These are phyloP conservation scores for Amphipoea oculea DNA, from an alignment of 2,888 invertebrate species.

Conservation along the genomic window DNA sequence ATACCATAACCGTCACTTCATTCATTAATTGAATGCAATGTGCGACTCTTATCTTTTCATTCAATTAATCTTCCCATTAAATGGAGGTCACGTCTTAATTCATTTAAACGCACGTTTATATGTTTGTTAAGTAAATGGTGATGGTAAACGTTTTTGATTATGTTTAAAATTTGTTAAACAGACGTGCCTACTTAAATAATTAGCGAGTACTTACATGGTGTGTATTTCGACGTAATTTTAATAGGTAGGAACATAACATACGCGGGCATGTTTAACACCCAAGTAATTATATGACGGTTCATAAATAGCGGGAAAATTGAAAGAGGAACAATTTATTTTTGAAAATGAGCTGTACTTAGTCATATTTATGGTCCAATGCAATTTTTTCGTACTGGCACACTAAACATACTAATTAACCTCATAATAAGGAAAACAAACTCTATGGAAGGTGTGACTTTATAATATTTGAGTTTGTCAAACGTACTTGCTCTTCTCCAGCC, in stretches of 20 bases:
- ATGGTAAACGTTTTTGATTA: constrained; percentile 52
- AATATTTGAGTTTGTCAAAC: constrained; percentile 46
- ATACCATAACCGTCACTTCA: constrained; percentile 62
- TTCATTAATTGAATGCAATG: constrained; percentile 74
- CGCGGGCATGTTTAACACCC: constrained; percentile 9
- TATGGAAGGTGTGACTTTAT: constrained; percentile 40
- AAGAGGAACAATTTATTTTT: constrained; percentile 1
- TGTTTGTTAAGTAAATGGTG: constrained; percentile 55
- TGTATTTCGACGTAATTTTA: constrained; percentile 43
- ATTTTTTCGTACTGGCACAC: constrained; percentile 21
- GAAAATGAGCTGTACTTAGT: neutral
- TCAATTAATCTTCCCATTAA: constrained; percentile 76
- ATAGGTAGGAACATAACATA: constrained; percentile 27
- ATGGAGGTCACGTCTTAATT: constrained; percentile 70
- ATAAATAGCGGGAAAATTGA: neutral
- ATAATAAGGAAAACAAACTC: constrained; percentile 25
- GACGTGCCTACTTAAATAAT: constrained; percentile 47
- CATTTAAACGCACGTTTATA: constrained; percentile 62
- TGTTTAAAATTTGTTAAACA: constrained; percentile 59
- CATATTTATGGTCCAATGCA: neutral
- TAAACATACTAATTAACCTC: constrained; percentile 5
- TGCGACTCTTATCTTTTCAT: constrained; percentile 72
- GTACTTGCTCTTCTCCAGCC: neutral
- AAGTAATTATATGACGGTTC: neutral
- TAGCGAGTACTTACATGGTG: constrained; percentile 40